These are phyloP conservation scores for Spizella passerina DNA, from an alignment of 2,797 vertebrate genomes.

Conservation along the genomic window DNA sequence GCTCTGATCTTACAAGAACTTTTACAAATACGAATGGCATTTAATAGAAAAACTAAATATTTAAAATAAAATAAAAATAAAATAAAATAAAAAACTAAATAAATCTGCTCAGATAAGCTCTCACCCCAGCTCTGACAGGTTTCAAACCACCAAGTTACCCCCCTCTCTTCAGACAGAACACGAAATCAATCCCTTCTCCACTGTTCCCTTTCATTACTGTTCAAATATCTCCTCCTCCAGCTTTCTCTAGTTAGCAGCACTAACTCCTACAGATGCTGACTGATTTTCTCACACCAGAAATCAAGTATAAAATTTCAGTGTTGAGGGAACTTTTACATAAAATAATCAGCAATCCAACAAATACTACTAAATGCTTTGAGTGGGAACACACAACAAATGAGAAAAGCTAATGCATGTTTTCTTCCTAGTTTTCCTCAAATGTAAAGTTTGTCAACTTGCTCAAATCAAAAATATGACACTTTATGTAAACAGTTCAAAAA, in stretches of 20 bases:
- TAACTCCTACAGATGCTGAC: background rate
- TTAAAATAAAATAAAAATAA: too few relatives aligned
- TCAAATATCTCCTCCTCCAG: background rate
- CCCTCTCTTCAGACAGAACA: background rate
- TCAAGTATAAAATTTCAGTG: background rate
- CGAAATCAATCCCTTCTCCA: background rate
- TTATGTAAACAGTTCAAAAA: background rate
- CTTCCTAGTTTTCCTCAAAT: background rate
- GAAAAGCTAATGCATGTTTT: background rate
- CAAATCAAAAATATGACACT: background rate
- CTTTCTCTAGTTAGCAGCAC: background rate
- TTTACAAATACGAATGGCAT: background rate
- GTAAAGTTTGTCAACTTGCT: background rate
- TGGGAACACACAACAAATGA: background rate
- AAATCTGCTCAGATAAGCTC: background rate
- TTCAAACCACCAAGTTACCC: background rate
- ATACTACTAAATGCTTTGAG: background rate
- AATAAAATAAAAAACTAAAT: too few relatives aligned
- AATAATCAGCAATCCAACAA: background rate
- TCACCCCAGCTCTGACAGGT: background rate
- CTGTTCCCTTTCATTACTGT: background rate
- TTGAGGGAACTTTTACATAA: background rate
- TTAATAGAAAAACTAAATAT: too few relatives aligned
- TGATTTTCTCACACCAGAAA: background rate
- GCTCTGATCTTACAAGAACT: background rate